A percentile compares a stretch with the other conserved stretches of the same genome.
These are phyloP conservation scores for Procavia capensis DNA, from an alignment of 2,113 vertebrate species.

Conservation along the genomic window DNA sequence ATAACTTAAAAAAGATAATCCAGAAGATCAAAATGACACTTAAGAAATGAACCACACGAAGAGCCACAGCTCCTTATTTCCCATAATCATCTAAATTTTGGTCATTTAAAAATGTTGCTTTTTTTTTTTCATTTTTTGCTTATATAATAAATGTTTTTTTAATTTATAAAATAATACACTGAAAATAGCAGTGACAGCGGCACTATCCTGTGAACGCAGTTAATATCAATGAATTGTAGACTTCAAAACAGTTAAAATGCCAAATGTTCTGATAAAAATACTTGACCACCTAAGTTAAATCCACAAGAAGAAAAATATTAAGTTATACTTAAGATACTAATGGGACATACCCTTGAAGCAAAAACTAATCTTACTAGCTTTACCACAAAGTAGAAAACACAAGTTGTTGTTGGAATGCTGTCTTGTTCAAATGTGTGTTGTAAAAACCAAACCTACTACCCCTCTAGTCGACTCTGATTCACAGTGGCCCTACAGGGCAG, in stretches of 20 bases:
- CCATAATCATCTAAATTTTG: background rate
- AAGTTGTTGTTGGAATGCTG: background rate
- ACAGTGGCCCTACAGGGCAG: background rate
- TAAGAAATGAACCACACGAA: constrained; percentile 22
- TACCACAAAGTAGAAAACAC: background rate
- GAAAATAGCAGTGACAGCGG: too few relatives aligned
- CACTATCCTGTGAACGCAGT: background rate
- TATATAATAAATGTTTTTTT: too few relatives aligned
- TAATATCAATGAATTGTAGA: background rate
- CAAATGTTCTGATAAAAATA: background rate
- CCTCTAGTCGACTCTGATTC: background rate
- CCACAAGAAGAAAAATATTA: constrained; percentile 26
- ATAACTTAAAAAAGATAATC: background rate
- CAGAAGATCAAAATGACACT: constrained; percentile 31
- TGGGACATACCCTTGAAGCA: background rate
- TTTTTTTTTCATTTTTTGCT: too few relatives aligned
- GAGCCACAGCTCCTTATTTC: constrained; percentile 18
- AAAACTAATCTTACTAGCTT: constrained; percentile 18
- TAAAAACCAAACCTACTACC: background rate
- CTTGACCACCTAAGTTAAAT: background rate
- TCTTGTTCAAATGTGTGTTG: constrained; percentile 26
- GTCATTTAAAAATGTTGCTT: background rate
- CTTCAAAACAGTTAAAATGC: background rate
- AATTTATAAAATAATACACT: too few relatives aligned
- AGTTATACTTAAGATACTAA: constrained; percentile 4